Conservation (phyloP, 2,113 vertebrate genomes). For the Pelecanus crispus region DNA sequence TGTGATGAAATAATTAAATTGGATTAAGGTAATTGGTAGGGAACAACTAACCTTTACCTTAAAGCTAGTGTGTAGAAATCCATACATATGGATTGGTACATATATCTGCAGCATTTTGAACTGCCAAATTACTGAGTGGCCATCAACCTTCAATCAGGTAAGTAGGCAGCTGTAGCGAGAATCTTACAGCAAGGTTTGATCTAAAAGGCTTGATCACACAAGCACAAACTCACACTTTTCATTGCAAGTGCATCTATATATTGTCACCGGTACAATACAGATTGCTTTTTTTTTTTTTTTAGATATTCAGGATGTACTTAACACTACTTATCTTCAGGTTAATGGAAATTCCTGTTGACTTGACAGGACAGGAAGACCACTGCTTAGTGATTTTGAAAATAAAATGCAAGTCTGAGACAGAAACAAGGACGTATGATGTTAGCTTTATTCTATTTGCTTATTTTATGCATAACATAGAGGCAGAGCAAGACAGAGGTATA, state of each 20-base stretch:
- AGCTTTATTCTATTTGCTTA: neutral
- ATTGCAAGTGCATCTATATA: neutral
- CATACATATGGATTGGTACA: conserved; percentile 72
- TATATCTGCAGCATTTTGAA: conserved; percentile 55
- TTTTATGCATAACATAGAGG: neutral
- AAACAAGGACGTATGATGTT: neutral
- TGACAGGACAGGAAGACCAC: neutral
- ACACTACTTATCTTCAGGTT: neutral
- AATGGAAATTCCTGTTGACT: neutral
- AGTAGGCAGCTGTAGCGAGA: neutral
- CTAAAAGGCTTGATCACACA: neutral
- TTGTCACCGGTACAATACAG: neutral
- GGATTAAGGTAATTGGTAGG: conserved; percentile 68
- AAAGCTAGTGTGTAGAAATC: conserved; percentile 64
- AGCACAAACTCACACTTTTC: neutral
- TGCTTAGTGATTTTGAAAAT: neutral
- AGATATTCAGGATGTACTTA: neutral
- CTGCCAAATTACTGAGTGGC: conserved; percentile 64
- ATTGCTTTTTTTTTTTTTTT: neutral
- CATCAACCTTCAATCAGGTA: neutral
- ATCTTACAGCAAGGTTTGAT: neutral
- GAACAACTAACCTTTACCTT: conserved; percentile 66
- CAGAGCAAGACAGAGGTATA: neutral
- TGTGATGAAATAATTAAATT: conserved; percentile 73
- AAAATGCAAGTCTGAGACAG: neutral